A percentile compares a stretch with the other conserved stretches of the same genome.
These are phyloP conservation scores for Fragum whitleyi DNA, from an alignment of 2,888 invertebrate genomes.

Conservation along the genomic window DNA sequence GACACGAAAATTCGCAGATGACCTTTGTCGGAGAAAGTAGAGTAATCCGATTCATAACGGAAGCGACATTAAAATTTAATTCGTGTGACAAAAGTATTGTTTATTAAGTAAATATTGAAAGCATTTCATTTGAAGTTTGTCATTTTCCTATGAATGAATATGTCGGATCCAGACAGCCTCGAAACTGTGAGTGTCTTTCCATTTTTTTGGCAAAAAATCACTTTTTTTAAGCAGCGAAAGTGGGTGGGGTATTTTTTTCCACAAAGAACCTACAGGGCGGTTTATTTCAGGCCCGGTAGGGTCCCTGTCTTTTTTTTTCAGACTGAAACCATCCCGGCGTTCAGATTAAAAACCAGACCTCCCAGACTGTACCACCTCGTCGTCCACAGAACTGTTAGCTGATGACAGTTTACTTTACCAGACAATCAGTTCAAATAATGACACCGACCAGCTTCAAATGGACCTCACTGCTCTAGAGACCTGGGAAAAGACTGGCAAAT, in stretches of 20 bases:
- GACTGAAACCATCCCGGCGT: no score
- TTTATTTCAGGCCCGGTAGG: no score
- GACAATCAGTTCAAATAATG: no score
- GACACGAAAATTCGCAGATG: not conserved
- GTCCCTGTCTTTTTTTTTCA: no score
- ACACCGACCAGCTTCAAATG: no score
- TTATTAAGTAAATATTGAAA: not conserved
- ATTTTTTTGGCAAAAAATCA: not conserved
- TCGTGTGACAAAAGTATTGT: not conserved
- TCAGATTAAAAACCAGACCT: no score
- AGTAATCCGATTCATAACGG: conserved; percentile 11
- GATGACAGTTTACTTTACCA: no score
- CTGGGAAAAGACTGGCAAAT: no score
- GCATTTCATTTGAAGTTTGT: not conserved
- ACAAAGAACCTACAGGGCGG: no score
- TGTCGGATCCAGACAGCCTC: conserved; percentile 3
- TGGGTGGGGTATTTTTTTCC: conserved; percentile 15
- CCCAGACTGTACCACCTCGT: no score
- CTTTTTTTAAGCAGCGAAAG: not conserved
- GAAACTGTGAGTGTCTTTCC: not conserved
- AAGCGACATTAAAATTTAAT: conserved; percentile 14
- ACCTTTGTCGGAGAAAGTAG: conserved; percentile 1
- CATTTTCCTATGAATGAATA: not conserved
- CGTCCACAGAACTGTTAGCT: no score
- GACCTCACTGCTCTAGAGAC: no score